Conservation (phyloP, 2,888 invertebrate species). For the Acleris literana region DNA sequence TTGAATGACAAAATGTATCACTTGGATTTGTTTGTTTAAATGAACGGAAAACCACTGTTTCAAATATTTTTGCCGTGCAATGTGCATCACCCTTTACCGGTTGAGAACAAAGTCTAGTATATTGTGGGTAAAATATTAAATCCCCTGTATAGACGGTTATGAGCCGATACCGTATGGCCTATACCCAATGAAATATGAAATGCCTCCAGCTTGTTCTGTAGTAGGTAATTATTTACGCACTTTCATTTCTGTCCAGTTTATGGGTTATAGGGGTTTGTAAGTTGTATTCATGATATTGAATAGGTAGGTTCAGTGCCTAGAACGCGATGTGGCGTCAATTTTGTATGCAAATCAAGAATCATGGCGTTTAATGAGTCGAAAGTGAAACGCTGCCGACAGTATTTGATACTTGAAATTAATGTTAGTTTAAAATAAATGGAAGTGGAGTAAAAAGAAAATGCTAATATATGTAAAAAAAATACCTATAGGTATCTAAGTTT, state of each 20-base stretch:
- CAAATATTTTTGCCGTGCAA: neutral
- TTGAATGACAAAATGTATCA: too few species aligned
- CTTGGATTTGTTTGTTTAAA: too few species aligned
- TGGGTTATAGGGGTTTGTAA: slow-evolving; percentile 2
- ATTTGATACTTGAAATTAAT: too few species aligned
- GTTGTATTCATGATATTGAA: neutral
- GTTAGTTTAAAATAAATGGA: too few species aligned
- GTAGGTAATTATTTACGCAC: slow-evolving; percentile 36
- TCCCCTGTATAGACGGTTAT: slow-evolving; percentile 26
- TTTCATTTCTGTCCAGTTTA: slow-evolving; percentile 34
- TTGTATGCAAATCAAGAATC: too few species aligned
- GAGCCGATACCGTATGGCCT: slow-evolving; percentile 17
- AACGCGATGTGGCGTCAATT: too few species aligned
- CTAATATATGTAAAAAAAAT: too few species aligned
- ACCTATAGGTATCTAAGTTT: too few species aligned
- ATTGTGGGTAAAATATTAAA: slow-evolving; percentile 32
- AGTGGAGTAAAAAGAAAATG: too few species aligned
- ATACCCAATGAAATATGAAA: slow-evolving; percentile 34
- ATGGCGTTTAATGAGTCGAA: too few species aligned
- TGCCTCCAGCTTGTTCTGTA: slow-evolving; percentile 31
- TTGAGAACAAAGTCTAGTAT: slow-evolving; percentile 14
- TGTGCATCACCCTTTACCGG: slow-evolving; percentile 1
- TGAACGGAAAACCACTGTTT: too few species aligned
- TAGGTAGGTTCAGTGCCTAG: neutral
- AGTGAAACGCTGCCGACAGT: too few species aligned